Base-by-base conservation (phyloP, 2,113 vertebrate genomes). In the Lycaon pictus region DNA sequence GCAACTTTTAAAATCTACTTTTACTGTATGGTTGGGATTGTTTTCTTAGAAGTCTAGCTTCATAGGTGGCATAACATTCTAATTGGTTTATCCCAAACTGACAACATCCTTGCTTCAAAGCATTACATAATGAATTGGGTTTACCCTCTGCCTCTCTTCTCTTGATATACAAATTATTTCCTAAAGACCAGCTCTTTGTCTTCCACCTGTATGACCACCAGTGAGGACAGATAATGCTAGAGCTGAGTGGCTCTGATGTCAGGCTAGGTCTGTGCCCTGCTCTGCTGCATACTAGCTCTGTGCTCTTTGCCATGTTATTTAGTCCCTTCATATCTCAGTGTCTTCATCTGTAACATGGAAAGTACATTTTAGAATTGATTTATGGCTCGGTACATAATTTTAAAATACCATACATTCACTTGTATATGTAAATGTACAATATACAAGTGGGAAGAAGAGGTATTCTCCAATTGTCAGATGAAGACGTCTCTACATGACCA, bases 291-390 rank as follows among this genome's bases (percentile, higher is more conserved):
- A 27, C 10, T 51, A 79, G 63, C 4, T 63, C 58, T 35, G 19
- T 88, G 32, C 71, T 84, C 69, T 90, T 7, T 60, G 43, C 43
- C 9, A 71, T 89, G 55, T 51, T 79, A 62, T 23, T 90, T 43
- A 83, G 81, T 27, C 62, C 74, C 51, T 84, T 22, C 15, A 37
- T 13, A 4, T 27, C 69, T 93, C 35, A 35, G 65, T 43, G 56
- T 94, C 79, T 82, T 77, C 74, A 8, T 82, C 29, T 77, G 48
- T 83, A 74, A 88, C 62, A 79, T 11, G 25, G 32, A 93, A n/a
- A 90, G 27, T 8, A 53, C 1, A 29, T 97, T 82, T 96, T 29
- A 65, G 65, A 29, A n/a, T 82, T 90, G 56, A 60, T 7, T n/a
- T 32, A 80, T 58, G 69, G 79, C 5, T 83, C 83, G 58, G 56